These are phyloP conservation scores for Gnathonemus longibarbis DNA, from an alignment of 2,113 vertebrate species.

Conservation along the genomic window DNA sequence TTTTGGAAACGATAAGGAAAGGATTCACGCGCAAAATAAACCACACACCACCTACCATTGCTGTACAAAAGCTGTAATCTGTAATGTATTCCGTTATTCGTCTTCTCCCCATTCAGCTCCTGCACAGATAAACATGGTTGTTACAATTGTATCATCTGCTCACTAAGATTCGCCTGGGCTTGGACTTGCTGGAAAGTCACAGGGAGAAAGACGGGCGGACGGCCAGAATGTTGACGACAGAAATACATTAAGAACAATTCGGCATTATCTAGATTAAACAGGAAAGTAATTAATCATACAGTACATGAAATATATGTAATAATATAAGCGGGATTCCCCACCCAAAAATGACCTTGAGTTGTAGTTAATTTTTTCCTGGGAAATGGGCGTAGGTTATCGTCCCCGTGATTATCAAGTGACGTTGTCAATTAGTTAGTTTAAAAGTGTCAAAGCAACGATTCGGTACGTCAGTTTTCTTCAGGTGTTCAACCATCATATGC, in stretches of 20 bases:
- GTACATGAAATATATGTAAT: neutral
- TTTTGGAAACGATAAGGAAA: neutral
- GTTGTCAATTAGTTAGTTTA: neutral
- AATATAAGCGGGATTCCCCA: neutral
- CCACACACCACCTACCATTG: conserved; percentile 61
- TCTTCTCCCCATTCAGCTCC: conserved; percentile 82
- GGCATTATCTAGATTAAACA: neutral
- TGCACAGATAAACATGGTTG: conserved; percentile 37
- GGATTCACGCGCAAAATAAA: neutral
- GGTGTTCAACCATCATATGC: neutral
- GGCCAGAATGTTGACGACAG: neutral
- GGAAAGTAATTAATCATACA: neutral
- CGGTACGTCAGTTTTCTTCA: neutral
- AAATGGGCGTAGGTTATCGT: neutral
- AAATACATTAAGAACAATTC: neutral
- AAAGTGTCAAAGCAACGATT: neutral
- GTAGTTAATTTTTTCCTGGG: neutral
- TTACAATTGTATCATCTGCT: neutral
- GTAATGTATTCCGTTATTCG: conserved; percentile 84
- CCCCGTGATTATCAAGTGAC: neutral
- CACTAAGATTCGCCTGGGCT: neutral
- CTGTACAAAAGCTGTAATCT: conserved; percentile 81
- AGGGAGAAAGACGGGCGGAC: neutral
- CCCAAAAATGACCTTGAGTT: neutral
- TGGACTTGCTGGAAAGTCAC: neutral